Base-by-base conservation (phyloP, 2,888 invertebrate species). In the Lasioglossum zephyrum region DNA sequence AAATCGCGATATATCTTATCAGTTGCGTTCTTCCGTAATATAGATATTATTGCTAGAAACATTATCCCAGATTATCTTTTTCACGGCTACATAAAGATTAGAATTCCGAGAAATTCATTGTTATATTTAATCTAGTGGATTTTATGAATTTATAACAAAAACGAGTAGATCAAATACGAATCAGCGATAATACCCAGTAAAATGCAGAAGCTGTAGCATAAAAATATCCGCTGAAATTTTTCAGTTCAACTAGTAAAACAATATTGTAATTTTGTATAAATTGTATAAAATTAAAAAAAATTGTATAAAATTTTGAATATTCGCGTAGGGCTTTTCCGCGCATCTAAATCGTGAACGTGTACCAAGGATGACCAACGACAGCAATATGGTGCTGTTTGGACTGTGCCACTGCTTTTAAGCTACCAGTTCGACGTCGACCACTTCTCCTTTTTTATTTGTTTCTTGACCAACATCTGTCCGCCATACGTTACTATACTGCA, bases 401-500 rank as follows among this genome's bases (percentile, higher is more conserved):
- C 82, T 63, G 82, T 82, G 78, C 83, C 75, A 72, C 76, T 77
- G 81, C 84, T 90, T 85, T 63, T 81, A 74, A 53, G 84, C 86
- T 86, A 87, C 87, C 89, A 86, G 82, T 79, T 84, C 80, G 84
- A 81, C 83, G 84, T 79, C 86, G 80, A 80, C 76, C 74, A 83
- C 77, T 66, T 81, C 79, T 84, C 70, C 79, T 79, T 75, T 90
- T 91, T 91, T 91, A 89, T 90, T 92, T 89, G 84, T 79, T 91
- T 79, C 86, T 81, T 79, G 80, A 74, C 66, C 91, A 92, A 92
- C 92, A 92, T 92, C 92, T 92, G 93, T 92, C 92, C 89, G 82
- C 84, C 82, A 80, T 84, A 80, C 85, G 87, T 81, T 84, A 87
- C 86, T 87, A 86, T 90, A 81, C 86, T 78, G 79, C 90, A 84